Base-by-base conservation (phyloP, 2,888 invertebrate species). In the Idaea aversata region DNA sequence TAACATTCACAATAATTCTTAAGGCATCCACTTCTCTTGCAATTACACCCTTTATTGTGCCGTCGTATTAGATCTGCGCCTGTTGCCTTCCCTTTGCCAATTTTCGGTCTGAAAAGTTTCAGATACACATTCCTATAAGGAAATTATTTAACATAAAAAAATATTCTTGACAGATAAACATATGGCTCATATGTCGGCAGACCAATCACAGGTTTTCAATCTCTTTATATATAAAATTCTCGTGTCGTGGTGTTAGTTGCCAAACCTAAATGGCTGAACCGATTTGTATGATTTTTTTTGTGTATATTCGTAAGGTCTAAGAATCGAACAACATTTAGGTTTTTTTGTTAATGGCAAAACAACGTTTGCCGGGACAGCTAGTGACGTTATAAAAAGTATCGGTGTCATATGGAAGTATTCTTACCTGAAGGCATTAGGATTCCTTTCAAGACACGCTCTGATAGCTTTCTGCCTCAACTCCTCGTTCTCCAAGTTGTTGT, bases 1-100 rank as follows among this genome's bases (percentile, higher is more conserved):
- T 99, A 99, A 86, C 99, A 99, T 94, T 99, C 99, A 88, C 99
- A 99, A 88, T 99, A 99, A 90, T 99, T 99, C 89, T 99, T 99
- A 74, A 99, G 93, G 89, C 99, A 99, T 1, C 99, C 99, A 58
- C 99, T 99, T 67, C 99, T 94, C 89, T 99, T 99, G 87, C 99
- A 99, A 85, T 99, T 99, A 86, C 99, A 99, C 0, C 99, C 99
- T 90, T 99, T 99, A 73, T 98, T 99, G 80, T 99, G 99, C 78
- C 98, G 94, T 70, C 99, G 93, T 62, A 91, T 77, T 65, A 95
- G 94, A 75, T 98, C 96, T 59, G 96, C 96, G 4, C 96, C 96
- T n/a, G 95, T 95, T 63, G 95, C 95, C 82, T 96, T 95, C 0
- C 95, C 93, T 84, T 96, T 96, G 57, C 99, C 99, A 76, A 99